Conservation (phyloP, 1,140 invertebrate species). For the Matsumurasca onukii region DNA sequence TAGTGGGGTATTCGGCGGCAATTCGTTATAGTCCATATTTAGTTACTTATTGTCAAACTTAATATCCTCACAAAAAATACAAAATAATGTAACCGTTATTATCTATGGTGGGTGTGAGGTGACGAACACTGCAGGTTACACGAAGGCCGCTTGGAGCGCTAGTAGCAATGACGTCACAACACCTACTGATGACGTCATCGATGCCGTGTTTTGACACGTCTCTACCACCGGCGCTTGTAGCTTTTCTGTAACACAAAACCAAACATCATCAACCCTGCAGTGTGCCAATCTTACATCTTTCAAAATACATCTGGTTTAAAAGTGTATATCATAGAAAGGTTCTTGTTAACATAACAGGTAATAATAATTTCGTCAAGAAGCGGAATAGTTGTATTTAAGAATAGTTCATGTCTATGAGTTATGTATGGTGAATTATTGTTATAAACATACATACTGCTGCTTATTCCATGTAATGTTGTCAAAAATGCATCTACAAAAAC, state of each 20-base stretch:
- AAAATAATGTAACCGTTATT: not conserved
- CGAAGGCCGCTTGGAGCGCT: not conserved
- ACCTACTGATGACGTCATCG: not conserved
- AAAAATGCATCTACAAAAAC: no score
- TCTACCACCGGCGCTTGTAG: conserved; percentile 5
- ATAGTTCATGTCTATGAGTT: no score
- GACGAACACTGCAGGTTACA: not conserved
- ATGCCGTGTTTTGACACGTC: not conserved
- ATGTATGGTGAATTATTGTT: no score
- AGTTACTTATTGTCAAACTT: conserved; percentile 17
- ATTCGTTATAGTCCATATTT: conserved; percentile 11
- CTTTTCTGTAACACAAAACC: not conserved
- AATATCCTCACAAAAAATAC: conserved; percentile 22
- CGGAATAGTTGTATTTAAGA: no score
- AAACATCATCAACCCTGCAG: not conserved
- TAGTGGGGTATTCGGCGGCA: conserved; percentile 14
- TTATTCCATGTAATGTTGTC: no score
- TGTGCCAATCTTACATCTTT: no score
- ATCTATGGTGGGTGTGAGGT: not conserved
- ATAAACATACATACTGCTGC: no score
- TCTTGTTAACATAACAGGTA: no score
- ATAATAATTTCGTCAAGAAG: no score
- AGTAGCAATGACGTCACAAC: not conserved
- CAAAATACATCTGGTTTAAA: no score
- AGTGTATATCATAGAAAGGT: no score